A percentile compares a stretch with the other conserved stretches of the same genome.
Evolutionary conservation across 2,888 invertebrate genomes (phyloP).

Genomic region (Acrobasis consociella): DNA sequence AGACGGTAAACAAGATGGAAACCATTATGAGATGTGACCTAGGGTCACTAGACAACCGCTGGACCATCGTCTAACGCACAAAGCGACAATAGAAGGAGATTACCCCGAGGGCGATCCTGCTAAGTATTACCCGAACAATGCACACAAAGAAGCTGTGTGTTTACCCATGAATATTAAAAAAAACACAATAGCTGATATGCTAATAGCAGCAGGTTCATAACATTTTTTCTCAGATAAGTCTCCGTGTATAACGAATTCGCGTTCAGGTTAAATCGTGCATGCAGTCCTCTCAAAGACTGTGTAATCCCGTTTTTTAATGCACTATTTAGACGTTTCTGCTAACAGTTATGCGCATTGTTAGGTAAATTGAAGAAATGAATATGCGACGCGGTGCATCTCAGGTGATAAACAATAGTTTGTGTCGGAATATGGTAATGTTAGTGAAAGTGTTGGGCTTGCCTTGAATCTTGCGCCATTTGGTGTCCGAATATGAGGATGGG

Average conservation of each 20-base stretch:
- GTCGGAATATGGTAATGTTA: constrained; percentile 19
- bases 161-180: constrained; percentile 79
- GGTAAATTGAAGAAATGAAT: constrained; percentile 68
- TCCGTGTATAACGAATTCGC: constrained; percentile 81
- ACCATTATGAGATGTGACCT: constrained; percentile 70
- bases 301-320: constrained; percentile 72
- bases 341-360: constrained; percentile 68
- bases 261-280: constrained; percentile 80
- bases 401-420: constrained; percentile 30
- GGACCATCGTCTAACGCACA: constrained; percentile 60
- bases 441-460: constrained; percentile 23
- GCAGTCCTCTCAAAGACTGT: constrained; percentile 51
- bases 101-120: constrained; percentile 74
- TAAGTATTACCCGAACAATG: constrained; percentile 77
- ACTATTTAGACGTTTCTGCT: constrained; percentile 75
- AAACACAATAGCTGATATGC: constrained; percentile 73
- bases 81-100: constrained; percentile 67
- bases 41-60: constrained; percentile 70
- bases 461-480: constrained; percentile 61
- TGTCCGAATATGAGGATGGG: constrained; percentile 51
- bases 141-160: constrained; percentile 78
- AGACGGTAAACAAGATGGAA: constrained; percentile 67
- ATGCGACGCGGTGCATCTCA: constrained; percentile 44
- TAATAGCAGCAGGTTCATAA: constrained; percentile 79
- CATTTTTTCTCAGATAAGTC: constrained; percentile 76